Evolutionary conservation across 2,113 vertebrate genomes (phyloP), one percentile per base, ranked within the genome.

Genomic region (Lasiurus borealis): DNA sequence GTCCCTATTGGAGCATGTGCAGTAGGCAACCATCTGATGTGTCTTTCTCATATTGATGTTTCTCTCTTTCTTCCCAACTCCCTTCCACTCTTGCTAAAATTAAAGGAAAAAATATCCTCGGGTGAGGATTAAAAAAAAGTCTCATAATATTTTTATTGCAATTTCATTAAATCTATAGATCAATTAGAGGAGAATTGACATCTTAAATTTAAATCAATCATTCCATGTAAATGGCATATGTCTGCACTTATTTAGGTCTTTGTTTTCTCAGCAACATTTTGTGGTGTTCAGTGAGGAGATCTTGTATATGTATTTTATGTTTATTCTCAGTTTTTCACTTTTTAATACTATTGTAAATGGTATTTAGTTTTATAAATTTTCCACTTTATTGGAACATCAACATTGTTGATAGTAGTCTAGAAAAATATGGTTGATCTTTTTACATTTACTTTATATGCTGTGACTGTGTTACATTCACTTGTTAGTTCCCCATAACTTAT

Each of bases 321-420:
- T 94, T 90, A 71, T 71, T 6, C 40, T 25, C 6, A 69, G n/a
- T 90, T 78, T 78, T 90, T 59, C 64, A 71, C 44, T 90, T 59
- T 68, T 85, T 75, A 75, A 71, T 71, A 48, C 19, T 78, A 40
- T 36, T 71, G 4, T 71, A 92, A 62, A 62, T 71, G 25, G 9
- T 54, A 52, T 62, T 94, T 85, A 46, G 18, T 64, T 64, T 59
- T 10, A 50, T 36, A 78, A 34, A 34, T 14, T 76, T 90, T 54
- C 23, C 14, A 69, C 31, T 69, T 59, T 78, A 57, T 71, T 85
- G 19, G 40, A 83, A 81, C 46, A 68, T 54, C 75, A 88, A 66
- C 14, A 31, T 62, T 81, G 21, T 50, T 81, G 19, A 83, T 93
- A 48, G 15, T 84, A 68, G 82, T 72, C 69, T 77, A 84, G 18